Base-by-base conservation (phyloP, 2,113 vertebrate species). In the Callocephalon fimbriatum region DNA sequence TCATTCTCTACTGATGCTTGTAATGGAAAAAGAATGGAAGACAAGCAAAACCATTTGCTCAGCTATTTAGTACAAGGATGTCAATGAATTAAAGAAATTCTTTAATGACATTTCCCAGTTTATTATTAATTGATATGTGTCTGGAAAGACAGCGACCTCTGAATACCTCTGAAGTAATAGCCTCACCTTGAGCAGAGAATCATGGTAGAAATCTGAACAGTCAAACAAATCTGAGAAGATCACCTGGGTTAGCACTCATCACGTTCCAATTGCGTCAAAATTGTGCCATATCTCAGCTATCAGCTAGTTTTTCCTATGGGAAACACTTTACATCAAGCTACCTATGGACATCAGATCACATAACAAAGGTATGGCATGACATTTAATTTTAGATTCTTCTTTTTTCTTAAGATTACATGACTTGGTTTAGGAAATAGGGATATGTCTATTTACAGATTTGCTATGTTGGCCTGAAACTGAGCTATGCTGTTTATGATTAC, bases 21-120 rank as follows among this genome's bases (percentile, higher is more conserved):
- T 80, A 90, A 88, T 86, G 65, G 79, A 88, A 91, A 93, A 73
- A 92, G 40, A 80, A 61, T 47, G 54, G 17, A 92, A 95, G 47
- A 18, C 40, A 91, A 88, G 42, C 1, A 92, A 66, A 90, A 88
- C 21, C n/a, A 47, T 40, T 53, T 37, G 50, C 22, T 91, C 15
- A 4, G 31, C 35, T 88, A 38, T 84, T 93, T 67, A 67, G 29
- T 58, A 48, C 7, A 86, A 85, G 7, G 6, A 38, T 59, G 27
- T 44, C 25, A 84, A 48, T 54, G 7, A 86, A 79, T 70, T 86
- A 73, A 92, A 94, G 11, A 67, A 68, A 62, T 70, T 51, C 8
- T 83, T 80, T 80, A 62, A 59, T 86, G 54, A 38, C 29, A 66
- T 20, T 50, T 23, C 12, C 11, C 11, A 53, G 5, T 72, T 75